These are phyloP conservation scores for Ciconia boyciana DNA, from an alignment of 2,113 vertebrate genomes.

Conservation along the genomic window DNA sequence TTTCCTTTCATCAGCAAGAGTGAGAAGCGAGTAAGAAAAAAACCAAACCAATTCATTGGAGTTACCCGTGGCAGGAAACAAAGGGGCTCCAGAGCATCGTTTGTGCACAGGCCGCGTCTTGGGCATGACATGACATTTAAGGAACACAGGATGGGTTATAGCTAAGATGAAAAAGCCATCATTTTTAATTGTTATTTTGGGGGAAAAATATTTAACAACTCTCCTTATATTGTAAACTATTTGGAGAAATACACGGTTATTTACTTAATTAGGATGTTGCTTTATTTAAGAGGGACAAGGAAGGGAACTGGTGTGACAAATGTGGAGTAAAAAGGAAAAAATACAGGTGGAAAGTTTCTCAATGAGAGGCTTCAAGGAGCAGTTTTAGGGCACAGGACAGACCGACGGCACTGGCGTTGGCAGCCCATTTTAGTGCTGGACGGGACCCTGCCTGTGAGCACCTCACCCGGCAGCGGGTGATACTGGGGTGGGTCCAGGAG, in stretches of 20 bases:
- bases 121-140: fast-evolving
- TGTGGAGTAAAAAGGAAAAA: not conserved
- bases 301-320: not conserved
- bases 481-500: not conserved
- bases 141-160: not conserved
- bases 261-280: not conserved
- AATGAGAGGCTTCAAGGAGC: not conserved
- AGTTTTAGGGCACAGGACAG: not conserved
- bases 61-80: not conserved
- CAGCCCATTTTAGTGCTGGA: not conserved
- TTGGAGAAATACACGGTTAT: fast-evolving
- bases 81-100: not conserved
- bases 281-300: not conserved
- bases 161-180: not conserved
- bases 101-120: not conserved
- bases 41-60: fast-evolving
- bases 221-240: not conserved
- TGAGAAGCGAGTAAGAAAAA: not conserved
- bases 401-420: fast-evolving
- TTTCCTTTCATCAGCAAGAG: not conserved
- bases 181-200: not conserved
- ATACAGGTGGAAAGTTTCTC: not conserved
- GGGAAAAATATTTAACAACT: not conserved
- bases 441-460: not conserved
- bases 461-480: not conserved